Conservation (phyloP, 2,888 invertebrate genomes). For the Patella ulyssiponensis region DNA sequence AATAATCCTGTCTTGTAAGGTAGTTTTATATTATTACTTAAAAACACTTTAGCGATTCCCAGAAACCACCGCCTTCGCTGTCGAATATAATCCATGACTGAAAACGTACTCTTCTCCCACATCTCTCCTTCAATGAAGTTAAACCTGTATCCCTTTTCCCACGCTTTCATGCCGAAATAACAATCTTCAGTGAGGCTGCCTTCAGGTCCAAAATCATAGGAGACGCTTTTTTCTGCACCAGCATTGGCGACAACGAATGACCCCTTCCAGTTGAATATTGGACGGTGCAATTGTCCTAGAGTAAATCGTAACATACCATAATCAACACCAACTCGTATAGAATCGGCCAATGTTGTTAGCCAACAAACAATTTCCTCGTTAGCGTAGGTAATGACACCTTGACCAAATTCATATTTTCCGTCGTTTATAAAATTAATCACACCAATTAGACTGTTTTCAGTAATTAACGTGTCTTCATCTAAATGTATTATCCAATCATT, state of each 20-base stretch:
- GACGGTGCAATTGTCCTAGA: conserved; percentile 52
- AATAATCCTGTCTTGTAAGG: too few species aligned
- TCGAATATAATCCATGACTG: conserved; percentile 55
- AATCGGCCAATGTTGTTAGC: conserved; percentile 61
- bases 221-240: conserved; percentile 53
- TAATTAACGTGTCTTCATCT: conserved; percentile 64
- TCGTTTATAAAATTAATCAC: conserved; percentile 62
- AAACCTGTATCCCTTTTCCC: conserved; percentile 59
- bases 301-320: conserved; percentile 59
- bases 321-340: conserved; percentile 61
- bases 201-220: conserved; percentile 58
- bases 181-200: conserved; percentile 61
- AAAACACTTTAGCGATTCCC: conserved; percentile 56
- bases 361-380: conserved; percentile 61
- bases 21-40: conserved; percentile 50
- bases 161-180: conserved; percentile 59
- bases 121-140: conserved; percentile 64
- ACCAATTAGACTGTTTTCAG: conserved; percentile 60
- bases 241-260: conserved; percentile 62
- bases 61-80: conserved; percentile 63
- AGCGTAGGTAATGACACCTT: too few species aligned
- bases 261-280: conserved; percentile 65
- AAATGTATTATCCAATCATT: conserved; percentile 66
- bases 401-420: conserved; percentile 56
- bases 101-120: conserved; percentile 64